These are phyloP conservation scores for Gambusia yucatana DNA, from an alignment of 2,797 vertebrate genomes.

Conservation along the genomic window DNA sequence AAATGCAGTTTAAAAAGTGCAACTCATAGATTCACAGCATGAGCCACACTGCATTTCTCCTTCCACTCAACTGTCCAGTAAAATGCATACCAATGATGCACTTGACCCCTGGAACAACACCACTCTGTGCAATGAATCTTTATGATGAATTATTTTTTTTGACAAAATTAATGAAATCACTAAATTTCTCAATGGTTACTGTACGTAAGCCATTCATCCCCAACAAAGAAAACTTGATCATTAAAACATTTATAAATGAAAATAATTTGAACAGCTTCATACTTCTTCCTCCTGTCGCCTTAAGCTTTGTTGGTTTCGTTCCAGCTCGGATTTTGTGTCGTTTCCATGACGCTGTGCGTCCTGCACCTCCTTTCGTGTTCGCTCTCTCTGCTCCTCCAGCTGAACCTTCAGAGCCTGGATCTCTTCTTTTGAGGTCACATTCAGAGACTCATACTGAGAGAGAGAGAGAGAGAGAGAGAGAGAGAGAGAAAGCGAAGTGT, in stretches of 20 bases:
- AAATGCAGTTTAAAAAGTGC: neutral
- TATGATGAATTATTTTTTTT: neutral
- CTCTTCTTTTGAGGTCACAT: slow-evolving; percentile 70
- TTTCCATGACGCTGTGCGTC: slow-evolving; percentile 89
- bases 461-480: neutral
- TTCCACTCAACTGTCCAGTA: neutral
- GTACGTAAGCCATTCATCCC: neutral
- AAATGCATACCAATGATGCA: neutral
- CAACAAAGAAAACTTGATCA: neutral
- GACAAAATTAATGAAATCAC: neutral
- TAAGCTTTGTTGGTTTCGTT: slow-evolving; percentile 79
- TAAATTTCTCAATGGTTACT: neutral
- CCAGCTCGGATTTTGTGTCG: slow-evolving; percentile 84
- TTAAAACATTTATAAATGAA: neutral
- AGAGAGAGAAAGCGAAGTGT: neutral
- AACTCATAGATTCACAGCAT: neutral
- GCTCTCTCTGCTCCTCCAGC: slow-evolving; percentile 92
- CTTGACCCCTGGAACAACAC: neutral
- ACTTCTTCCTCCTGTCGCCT: slow-evolving; percentile 91
- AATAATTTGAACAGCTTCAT: slow-evolving; percentile 23
- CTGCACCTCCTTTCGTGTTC: slow-evolving; percentile 86
- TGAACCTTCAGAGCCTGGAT: slow-evolving; percentile 81
- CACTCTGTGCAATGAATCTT: neutral
- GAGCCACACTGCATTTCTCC: neutral
- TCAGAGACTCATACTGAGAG: slow-evolving; percentile 60